Evolutionary conservation across 2,888 invertebrate species (phyloP).

Genomic region (Limenitis arthemis): DNA sequence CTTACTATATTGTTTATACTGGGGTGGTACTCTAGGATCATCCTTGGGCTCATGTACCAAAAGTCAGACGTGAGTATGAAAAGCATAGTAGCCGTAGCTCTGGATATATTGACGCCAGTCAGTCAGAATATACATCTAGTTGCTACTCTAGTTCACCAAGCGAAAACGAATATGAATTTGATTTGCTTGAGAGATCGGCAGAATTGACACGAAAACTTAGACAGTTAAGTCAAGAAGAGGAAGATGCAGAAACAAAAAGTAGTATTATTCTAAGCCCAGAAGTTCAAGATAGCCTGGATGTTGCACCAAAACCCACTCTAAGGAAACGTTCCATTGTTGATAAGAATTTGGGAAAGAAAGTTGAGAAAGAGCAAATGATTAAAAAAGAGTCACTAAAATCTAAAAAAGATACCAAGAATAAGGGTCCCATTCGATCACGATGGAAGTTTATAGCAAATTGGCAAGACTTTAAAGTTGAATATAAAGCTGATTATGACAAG

Average conservation of each 20-base stretch:
- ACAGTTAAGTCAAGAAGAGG: slow-evolving; percentile 53
- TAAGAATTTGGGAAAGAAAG: slow-evolving; percentile 29
- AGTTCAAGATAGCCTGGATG: slow-evolving; percentile 27
- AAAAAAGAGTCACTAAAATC: slow-evolving; percentile 27
- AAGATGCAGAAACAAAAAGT: slow-evolving; percentile 40
- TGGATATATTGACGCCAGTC: slow-evolving; percentile 65
- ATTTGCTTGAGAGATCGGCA: slow-evolving; percentile 59
- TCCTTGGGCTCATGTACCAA: slow-evolving; percentile 52
- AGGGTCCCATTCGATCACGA: slow-evolving; percentile 39
- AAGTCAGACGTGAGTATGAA: slow-evolving; percentile 42
- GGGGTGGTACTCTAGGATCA: slow-evolving; percentile 50
- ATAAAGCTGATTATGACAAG: slow-evolving; percentile 67
- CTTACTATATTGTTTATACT: slow-evolving; percentile 51
- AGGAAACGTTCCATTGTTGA: slow-evolving; percentile 45
- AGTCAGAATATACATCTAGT: slow-evolving; percentile 67
- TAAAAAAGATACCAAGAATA: slow-evolving; percentile 21
- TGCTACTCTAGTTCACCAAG: slow-evolving; percentile 67
- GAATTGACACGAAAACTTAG: slow-evolving; percentile 60
- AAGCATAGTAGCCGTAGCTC: slow-evolving; percentile 56
- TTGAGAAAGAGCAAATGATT: slow-evolving; percentile 32
- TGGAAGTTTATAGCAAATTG: slow-evolving; percentile 66
- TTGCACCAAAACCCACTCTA: slow-evolving; percentile 35
- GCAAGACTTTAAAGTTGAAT: slow-evolving; percentile 71
- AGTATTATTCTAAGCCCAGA: slow-evolving; percentile 39
- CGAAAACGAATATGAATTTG: slow-evolving; percentile 67